Conservation (phyloP, 2,797 vertebrate species). For the Pseudomugil tenellus region DNA sequence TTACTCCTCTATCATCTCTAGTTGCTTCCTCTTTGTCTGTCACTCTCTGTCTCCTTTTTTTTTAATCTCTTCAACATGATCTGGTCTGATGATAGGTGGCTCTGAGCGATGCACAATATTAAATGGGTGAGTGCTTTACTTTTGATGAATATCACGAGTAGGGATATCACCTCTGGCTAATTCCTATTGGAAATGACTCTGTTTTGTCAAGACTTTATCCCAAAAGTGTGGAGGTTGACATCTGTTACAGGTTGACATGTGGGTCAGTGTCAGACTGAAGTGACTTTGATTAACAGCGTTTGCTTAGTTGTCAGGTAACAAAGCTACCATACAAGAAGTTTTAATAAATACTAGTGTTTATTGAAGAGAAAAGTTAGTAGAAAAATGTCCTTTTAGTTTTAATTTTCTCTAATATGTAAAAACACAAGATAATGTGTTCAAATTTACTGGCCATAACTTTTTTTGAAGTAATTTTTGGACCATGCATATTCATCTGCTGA, state of each 20-base stretch:
- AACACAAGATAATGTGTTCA: background rate
- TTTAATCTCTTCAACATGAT: constrained; percentile 43
- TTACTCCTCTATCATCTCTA: constrained; percentile 36
- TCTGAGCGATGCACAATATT: constrained; percentile 63
- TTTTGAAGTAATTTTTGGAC: constrained; percentile 14
- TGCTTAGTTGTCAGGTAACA: constrained; percentile 35
- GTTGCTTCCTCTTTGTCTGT: constrained; percentile 48
- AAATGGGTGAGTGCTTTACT: constrained; percentile 53
- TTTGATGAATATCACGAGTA: constrained; percentile 49
- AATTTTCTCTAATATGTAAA: background rate
- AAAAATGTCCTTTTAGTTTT: constrained; percentile 13
- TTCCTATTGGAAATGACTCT: constrained; percentile 52
- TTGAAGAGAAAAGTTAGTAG: constrained; percentile 23
- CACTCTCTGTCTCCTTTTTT: constrained; percentile 35
- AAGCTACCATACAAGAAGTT: constrained; percentile 20
- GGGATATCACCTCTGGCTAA: constrained; percentile 68
- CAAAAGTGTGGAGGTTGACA: constrained; percentile 60
- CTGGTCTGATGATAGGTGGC: constrained; percentile 65
- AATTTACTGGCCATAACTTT: constrained; percentile 1
- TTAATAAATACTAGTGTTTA: constrained; percentile 23
- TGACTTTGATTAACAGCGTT: constrained; percentile 49
- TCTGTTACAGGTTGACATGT: constrained; percentile 62
- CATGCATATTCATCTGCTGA: constrained; percentile 23
- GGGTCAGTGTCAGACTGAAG: constrained; percentile 54
- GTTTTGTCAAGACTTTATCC: constrained; percentile 58